Base-by-base conservation (phyloP, 2,797 vertebrate genomes). In the Synanceia verrucosa region DNA sequence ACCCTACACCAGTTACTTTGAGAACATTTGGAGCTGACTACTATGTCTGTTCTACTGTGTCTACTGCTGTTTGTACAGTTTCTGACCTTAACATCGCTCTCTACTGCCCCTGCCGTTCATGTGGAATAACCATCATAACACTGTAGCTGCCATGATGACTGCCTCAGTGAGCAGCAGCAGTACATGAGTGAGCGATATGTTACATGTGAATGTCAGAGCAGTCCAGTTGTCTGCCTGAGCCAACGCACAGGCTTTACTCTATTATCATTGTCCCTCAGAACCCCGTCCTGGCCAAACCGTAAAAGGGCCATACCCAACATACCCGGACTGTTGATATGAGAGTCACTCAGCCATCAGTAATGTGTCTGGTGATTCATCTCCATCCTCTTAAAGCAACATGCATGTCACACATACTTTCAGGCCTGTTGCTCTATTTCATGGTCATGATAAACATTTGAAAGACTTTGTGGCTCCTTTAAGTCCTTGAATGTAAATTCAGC, bases 301-400 rank as follows among this genome's bases (percentile, higher is more conserved):
- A 59, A 66, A 44, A 75, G 57, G 52, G 53, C 71, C 66, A 65
- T 57, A 59, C 64, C 55, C 39, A 60, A 44, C 73, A 80, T 70
- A 64, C 51, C 41, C 79, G 73, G 75, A 83, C 69, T 61, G 66
- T 64, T 78, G 79, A 83, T 63, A 48, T 18, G 48, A 65, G 66
- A 61, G 47, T 46, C 65, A 60, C 50, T 76, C 44, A 70, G 43
- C 71, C 60, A 41, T 79, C 66, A 61, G 60, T 72, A 73, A 61
- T 4, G 48, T 47, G 73, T 63, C 71, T 75, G 71, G 24, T n/a
- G 16, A 70, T 75, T 77, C 56, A 69, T 82, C 75, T 70, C 69
- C 57, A 53, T 65, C 76, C 73, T 71, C 69, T 64, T 63, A 43
- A 69, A 70, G 52, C 50, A 46, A 29, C 41, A 51, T 23, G 12